phyloP scores from a whole-genome alignment of 1,140 invertebrate species.

The Radopholus similis region DNA sequence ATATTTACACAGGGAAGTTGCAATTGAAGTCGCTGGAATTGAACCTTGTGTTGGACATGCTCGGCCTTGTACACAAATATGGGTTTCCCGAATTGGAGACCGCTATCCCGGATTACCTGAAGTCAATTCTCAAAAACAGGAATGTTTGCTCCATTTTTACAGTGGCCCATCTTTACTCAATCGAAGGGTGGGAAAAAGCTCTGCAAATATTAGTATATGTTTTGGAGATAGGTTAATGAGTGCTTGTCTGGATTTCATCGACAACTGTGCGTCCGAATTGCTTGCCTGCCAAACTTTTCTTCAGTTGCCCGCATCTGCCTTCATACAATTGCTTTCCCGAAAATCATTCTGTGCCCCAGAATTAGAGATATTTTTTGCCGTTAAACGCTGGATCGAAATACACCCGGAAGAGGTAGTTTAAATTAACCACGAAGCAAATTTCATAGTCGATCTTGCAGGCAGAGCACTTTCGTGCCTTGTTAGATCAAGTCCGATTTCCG shows the following conservation, averaged over 20 bases:
- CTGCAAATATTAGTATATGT: too few species aligned
- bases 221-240: too few species aligned
- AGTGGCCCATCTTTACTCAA: slow-evolving; percentile 74
- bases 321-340: slow-evolving; percentile 75
- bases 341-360: slow-evolving; percentile 94
- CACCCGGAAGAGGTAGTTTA: slow-evolving; percentile 69
- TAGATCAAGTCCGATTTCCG: slow-evolving; percentile 70
- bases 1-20: slow-evolving; percentile 89
- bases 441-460: slow-evolving; percentile 11
- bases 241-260: slow-evolving; percentile 74
- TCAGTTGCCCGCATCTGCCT: slow-evolving; percentile 46
- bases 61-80: slow-evolving; percentile 87
- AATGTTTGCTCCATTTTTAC: slow-evolving; percentile 91
- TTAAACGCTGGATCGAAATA: slow-evolving; percentile 77
- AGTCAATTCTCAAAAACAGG: slow-evolving; percentile 72
- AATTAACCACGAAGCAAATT: slow-evolving; percentile 23
- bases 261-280: slow-evolving; percentile 73
- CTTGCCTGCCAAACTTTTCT: slow-evolving; percentile 17
- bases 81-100: slow-evolving; percentile 85
- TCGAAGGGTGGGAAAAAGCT: slow-evolving; percentile 68
- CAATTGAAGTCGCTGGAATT: slow-evolving; percentile 71
- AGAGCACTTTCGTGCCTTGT: slow-evolving; percentile 23
- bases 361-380: slow-evolving; percentile 86
- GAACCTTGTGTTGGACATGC: slow-evolving; percentile 76
- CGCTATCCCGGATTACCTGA: slow-evolving; percentile 85